Base-by-base conservation (phyloP, 2,797 vertebrate species). In the Hapalemur alaotrensis region DNA sequence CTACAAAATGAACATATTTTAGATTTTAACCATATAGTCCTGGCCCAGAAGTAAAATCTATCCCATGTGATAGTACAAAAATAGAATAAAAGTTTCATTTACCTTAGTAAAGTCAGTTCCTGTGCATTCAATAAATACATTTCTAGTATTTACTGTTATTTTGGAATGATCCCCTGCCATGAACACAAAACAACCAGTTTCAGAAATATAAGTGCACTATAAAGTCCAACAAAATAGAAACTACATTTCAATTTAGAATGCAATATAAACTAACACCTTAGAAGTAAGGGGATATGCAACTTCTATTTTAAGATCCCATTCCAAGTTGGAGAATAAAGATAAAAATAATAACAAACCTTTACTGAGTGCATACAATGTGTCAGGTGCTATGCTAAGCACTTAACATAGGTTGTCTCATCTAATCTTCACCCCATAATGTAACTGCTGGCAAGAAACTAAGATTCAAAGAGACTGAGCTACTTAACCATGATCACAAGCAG, bases 21-120 rank as follows among this genome's bases (percentile, higher is more conserved):
- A 54, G 75, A 93, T 78, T 91, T 87, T 32, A 81, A 61, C 38
- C 48, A 70, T 23, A 50, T 4, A 83, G 50, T 38, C 43, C 83
- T 94, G 17, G 14, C 32, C 67, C n/a, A 82, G 18, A 97, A 92
- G 20, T 65, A 94, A 83, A 97, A 94, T 72, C n/a, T 89, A 75
- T 70, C 32, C 38, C 30, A 0, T 67, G 41, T 73, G n/a, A 91
- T 6, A 75, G 18, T 59, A 95, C 2, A 85, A 88, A 96, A 87
- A 92, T 50, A 59, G 23, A 92, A 61, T 22, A 95, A 73, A 95
- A 88, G 4, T 85, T 92, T 79, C 3, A 95, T 57, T 96, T 99
- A 99, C 99, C 99, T 99, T 99, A 25, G 99, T 99, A 82, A 99
- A 97, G 97, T 99, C 99, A 90, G 99, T 99, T 95, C 99, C 99